Percentiles rank a stretch among this genome's conserved stretches.
phyloP scores from a whole-genome alignment of 2,797 vertebrate genomes.

The Austrolebias charrua region DNA sequence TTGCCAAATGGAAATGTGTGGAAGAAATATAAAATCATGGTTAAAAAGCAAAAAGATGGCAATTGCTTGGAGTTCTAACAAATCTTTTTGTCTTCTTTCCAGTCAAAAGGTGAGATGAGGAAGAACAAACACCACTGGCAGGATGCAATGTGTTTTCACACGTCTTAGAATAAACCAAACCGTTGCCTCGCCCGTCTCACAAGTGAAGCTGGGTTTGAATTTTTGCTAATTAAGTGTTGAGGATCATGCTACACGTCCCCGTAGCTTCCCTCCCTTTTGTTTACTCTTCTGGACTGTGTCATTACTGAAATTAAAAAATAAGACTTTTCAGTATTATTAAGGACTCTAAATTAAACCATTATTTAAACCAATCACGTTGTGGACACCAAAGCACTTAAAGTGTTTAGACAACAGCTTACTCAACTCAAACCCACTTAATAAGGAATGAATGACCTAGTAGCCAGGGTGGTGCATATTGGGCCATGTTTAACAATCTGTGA shows the following conservation, averaged over 20 bases:
- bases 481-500: conserved; percentile 83
- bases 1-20: conserved; percentile 17
- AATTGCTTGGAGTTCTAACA: conserved; percentile 44
- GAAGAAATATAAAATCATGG: conserved; percentile 25
- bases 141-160: conserved; percentile 65
- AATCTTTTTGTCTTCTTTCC: conserved; percentile 16
- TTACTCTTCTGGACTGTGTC: not conserved
- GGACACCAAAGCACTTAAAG: conserved; percentile 21
- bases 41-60: conserved; percentile 35
- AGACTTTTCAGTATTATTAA: not conserved
- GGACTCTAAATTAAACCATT: not conserved
- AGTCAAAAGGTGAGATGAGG: conserved; percentile 54
- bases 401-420: conserved; percentile 73
- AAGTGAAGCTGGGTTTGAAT: conserved; percentile 45
- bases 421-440: conserved; percentile 79
- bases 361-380: conserved; percentile 10
- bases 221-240: conserved; percentile 75
- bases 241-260: conserved; percentile 22
- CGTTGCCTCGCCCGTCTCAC: conserved; percentile 61
- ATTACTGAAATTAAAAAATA: not conserved
- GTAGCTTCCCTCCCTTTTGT: conserved; percentile 14
- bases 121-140: conserved; percentile 60
- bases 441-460: conserved; percentile 91
- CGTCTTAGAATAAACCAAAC: conserved; percentile 75
- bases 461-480: conserved; percentile 86